Conservation (phyloP, 1,140 invertebrate genomes). For the Platyura marginata region DNA sequence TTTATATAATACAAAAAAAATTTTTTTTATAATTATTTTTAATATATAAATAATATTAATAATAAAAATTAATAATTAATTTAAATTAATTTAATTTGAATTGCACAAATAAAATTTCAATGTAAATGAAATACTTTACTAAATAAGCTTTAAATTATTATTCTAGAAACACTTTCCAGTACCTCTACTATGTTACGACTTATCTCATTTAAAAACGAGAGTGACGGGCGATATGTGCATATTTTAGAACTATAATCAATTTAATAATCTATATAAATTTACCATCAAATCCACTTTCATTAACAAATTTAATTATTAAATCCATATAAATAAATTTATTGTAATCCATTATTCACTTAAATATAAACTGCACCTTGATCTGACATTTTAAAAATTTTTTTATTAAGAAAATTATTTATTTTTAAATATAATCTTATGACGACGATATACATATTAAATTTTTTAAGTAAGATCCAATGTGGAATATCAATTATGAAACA, state of each 20-base stretch:
- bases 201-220: constrained; percentile 38
- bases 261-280: constrained; percentile 24
- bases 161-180: constrained; percentile 44
- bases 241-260: constrained; percentile 27
- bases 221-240: constrained; percentile 49
- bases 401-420: constrained; percentile 26
- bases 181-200: constrained; percentile 55
- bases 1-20: constrained; percentile 26
- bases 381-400: constrained; percentile 26
- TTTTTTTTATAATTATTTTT: constrained; percentile 15
- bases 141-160: constrained; percentile 30
- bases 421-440: constrained; percentile 29
- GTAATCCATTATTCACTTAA: constrained; percentile 29
- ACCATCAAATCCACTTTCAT: constrained; percentile 33
- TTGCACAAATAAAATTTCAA: constrained; percentile 27
- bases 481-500: constrained; percentile 33
- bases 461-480: constrained; percentile 24
- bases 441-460: constrained; percentile 28
- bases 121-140: constrained; percentile 35
- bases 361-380: constrained; percentile 32
- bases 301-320: constrained; percentile 18
- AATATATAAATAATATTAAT: constrained; percentile 12
- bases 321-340: constrained; percentile 23
- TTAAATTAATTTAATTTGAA: constrained; percentile 26
- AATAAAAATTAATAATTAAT: constrained; percentile 15